A percentile compares a stretch with the other conserved stretches of the same genome.
Evolutionary conservation across 2,888 invertebrate genomes (phyloP).

Genomic region (Platynereis dumerilii): DNA sequence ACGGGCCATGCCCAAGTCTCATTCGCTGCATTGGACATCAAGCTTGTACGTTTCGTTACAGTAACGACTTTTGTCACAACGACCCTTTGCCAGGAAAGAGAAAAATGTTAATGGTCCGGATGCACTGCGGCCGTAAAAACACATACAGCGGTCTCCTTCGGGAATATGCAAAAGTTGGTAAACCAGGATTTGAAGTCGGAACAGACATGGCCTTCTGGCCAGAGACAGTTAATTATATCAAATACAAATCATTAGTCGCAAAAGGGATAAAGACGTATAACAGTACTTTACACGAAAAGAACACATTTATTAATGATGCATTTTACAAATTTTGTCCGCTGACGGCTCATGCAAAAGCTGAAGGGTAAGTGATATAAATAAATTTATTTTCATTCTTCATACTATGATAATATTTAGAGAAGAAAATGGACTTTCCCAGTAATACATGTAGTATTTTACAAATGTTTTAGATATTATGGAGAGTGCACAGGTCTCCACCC

Average conservation of each 20-base stretch:
- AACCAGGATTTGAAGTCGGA: neutral
- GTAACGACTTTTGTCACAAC: conserved; percentile 1
- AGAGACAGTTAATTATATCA: neutral
- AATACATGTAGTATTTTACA: too few species aligned
- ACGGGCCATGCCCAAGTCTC: neutral
- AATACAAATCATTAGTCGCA: conserved; percentile 1
- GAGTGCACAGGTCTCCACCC: too few species aligned
- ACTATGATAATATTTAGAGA: too few species aligned
- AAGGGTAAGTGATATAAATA: neutral
- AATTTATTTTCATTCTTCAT: too few species aligned
- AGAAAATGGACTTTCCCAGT: too few species aligned
- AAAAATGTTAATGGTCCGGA: neutral
- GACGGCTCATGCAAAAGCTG: neutral
- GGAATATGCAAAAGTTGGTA: neutral
- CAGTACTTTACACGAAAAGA: neutral
- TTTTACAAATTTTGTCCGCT: neutral
- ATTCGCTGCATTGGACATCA: conserved; percentile 5
- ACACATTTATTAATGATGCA: neutral
- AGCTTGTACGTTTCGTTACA: neutral
- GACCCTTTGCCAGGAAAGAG: neutral
- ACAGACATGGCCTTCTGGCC: neutral
- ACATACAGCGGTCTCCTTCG: neutral
- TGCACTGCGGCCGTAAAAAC: neutral
- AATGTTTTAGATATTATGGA: too few species aligned
- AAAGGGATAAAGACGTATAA: conserved; percentile 1